A percentile compares a stretch with the other conserved stretches of the same genome.
Evolutionary conservation across 2,113 vertebrate species (phyloP).

Genomic region (Centrocercus urophasianus): DNA sequence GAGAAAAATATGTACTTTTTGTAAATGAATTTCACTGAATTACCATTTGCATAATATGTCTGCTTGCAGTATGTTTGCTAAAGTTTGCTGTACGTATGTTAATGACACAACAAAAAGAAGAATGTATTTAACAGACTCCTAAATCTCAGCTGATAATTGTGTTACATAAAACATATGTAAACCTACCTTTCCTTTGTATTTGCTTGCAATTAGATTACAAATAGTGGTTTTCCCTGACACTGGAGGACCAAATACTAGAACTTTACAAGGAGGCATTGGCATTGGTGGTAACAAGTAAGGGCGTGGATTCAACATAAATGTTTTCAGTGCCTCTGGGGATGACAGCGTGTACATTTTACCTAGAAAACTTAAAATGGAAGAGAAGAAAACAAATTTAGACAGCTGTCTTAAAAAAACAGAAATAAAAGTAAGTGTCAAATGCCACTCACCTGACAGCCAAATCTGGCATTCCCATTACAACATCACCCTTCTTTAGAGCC

Average conservation of each 20-base stretch:
- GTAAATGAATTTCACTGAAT: not conserved
- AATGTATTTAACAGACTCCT: not conserved
- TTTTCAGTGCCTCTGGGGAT: slow-evolving; percentile 81
- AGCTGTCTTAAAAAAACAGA: not conserved
- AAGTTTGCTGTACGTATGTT: not conserved
- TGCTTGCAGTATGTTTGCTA: not conserved
- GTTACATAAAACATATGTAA: not conserved
- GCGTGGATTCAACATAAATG: slow-evolving; percentile 87
- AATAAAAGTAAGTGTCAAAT: not conserved
- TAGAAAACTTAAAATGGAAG: slow-evolving; percentile 84
- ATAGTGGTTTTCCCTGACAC: slow-evolving; percentile 87
- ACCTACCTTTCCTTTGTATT: slow-evolving; percentile 82
- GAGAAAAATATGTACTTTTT: not conserved
- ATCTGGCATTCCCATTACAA: slow-evolving; percentile 81
- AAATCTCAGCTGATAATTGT: not conserved
- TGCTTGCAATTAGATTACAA: slow-evolving; percentile 80
- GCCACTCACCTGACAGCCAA: slow-evolving; percentile 85
- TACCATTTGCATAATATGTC: not conserved
- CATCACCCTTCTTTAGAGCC: slow-evolving; percentile 85
- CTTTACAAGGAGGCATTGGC: slow-evolving; percentile 87
- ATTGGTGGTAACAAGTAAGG: slow-evolving; percentile 90
- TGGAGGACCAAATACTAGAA: slow-evolving; percentile 86
- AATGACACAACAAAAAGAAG: not conserved
- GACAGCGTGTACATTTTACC: slow-evolving; percentile 92
- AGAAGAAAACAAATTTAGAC: not conserved